Base-by-base conservation (phyloP, 2,797 vertebrate genomes). In the Petrocephalus sullivani region DNA sequence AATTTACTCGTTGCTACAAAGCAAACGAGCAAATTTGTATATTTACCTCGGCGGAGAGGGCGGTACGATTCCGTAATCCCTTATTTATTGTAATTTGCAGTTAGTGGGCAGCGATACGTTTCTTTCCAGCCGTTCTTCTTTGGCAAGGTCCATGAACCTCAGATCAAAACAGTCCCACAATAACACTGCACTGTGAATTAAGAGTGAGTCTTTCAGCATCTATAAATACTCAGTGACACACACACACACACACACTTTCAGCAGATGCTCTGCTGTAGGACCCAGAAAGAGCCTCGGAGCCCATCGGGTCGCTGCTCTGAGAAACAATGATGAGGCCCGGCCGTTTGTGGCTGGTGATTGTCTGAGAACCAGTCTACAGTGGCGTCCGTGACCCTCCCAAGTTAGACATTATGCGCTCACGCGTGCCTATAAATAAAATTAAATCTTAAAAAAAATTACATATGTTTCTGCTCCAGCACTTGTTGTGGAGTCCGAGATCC, bases 111-210 rank as follows among this genome's bases (percentile, higher is more conserved):
- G n/a, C 10, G 41, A 64, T 90, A 89, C 88, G 90, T 93, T 71
- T 92, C 78, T 91, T 91, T 88, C 90, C 58, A 71, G 51, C 51
- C 86, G 90, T 91, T 90, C 87, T 92, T 23, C 57, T 61, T 84
- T 88, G 19, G 87, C 57, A 64, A 64, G 57, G 14, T 60, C 58
- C 58, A 57, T 10, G 87, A 88, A 46, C 33, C 12, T 41, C 41
- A 49, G 33, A 41, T 86, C 84, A 58, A 57, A 86, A 58, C 84
- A 86, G 84, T 21, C 81, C 75, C 81, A 53, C 81, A 83, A 83
- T 51, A 83, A 83, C 54, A 86, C 33, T 85, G 28, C 23, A 83
- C 49, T 54, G n/a, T 83, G 81, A 83, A 83, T 9, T 53, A 51
- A 83, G 78, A 54, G n/a, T 28, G 81, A 60, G 56, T 60, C 21